Conservation (phyloP, 2,888 invertebrate genomes). For the Venusia cambrica region DNA sequence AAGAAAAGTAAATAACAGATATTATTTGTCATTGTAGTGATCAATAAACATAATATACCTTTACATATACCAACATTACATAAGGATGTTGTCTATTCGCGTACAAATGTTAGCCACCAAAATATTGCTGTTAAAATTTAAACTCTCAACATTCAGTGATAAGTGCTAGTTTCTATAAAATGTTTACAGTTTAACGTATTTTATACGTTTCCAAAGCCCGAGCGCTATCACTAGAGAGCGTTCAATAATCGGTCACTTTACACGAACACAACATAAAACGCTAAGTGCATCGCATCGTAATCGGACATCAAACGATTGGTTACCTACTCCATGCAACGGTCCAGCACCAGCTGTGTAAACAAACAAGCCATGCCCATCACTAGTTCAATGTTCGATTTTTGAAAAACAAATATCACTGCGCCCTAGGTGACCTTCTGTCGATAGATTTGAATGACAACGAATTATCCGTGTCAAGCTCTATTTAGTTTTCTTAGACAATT, state of each 20-base stretch:
- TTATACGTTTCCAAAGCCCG: conserved; percentile 13
- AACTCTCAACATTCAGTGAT: neutral
- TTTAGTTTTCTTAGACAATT: too few species aligned
- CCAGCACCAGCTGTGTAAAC: conserved; percentile 51
- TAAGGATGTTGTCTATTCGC: too few species aligned
- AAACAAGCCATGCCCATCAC: conserved; percentile 48
- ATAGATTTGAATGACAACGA: too few species aligned
- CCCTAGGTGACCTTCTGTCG: too few species aligned
- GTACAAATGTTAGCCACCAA: neutral
- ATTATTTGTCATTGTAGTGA: too few species aligned
- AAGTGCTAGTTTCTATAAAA: neutral
- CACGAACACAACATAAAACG: conserved; percentile 49
- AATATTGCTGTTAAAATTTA: neutral
- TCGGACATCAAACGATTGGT: conserved; percentile 55
- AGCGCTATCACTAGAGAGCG: conserved; percentile 39
- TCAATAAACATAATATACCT: too few species aligned
- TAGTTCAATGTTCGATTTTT: conserved; percentile 39
- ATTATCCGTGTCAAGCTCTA: too few species aligned
- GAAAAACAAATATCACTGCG: conserved; percentile 26
- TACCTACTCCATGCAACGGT: conserved; percentile 40
- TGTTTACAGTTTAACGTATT: neutral
- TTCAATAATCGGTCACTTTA: conserved; percentile 56
- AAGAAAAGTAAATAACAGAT: too few species aligned
- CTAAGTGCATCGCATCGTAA: conserved; percentile 52
- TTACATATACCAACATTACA: too few species aligned